Evolutionary conservation across 53 echinoderm and acorn worm species (phyloP), one percentile per base, ranked within the genome.

Genomic region (Paracentrotus lividus): DNA sequence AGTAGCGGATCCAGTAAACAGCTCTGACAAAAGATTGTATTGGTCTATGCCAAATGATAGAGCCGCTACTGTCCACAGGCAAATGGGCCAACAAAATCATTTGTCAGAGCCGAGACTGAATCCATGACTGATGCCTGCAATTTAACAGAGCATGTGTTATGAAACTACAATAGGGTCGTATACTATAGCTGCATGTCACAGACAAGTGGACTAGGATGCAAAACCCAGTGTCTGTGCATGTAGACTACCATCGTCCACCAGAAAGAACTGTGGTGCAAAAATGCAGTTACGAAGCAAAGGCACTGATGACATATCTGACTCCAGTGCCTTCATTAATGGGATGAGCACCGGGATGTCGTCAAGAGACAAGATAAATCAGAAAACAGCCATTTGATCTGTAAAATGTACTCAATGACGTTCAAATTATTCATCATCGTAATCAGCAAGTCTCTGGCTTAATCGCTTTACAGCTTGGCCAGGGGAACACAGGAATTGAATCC

Each of bases 351-450:
- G 55, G 53, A 55, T 36, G 65, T 64, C 89, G 45, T 89, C 89
- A 89, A 86, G 86, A 86, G 86, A 64, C 89, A 61, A 47, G 89
- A 61, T 89, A 65, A 89, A 43, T 89, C 60, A 89, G 89, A 89
- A 61, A 89, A 59, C 89, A 89, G 89, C 89, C 64, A 40, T 64
- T 44, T 64, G 89, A 59, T 59, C 89, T 59, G 59, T 66, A 60
- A 89, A 89, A 89, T 60, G 42, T 64, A 55, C 64, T 89, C 65
- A 89, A 10, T 61, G 89, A 89, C 64, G 45, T 89, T 89, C 89
- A 89, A 89, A 89, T 89, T 89, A 89, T 89, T 89, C 89, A 89
- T 60, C 89, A 40, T 32, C 86, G 5, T 56, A 56, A 86, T 86
- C 54, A 86, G 86, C 86, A 53, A 55, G 86, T 34, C 86, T 56